Evolutionary conservation across 92 coral and sea anemone genomes (phyloP).

Genomic region (Paramuricea clavata): DNA sequence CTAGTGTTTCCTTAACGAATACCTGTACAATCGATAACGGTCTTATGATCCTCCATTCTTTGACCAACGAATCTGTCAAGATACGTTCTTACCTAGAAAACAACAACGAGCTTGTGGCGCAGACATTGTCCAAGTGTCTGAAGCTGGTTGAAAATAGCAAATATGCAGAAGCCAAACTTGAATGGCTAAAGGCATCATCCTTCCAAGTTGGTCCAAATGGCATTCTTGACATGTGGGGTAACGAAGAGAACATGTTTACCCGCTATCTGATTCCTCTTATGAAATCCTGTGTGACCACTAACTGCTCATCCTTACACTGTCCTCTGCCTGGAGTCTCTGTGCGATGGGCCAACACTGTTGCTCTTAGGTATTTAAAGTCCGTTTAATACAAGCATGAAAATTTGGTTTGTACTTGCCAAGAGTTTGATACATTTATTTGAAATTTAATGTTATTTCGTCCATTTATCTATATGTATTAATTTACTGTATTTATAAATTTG

Average conservation of each 20-base stretch:
- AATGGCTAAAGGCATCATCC: slow-evolving; percentile 43
- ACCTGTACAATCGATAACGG: slow-evolving; percentile 67
- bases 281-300: slow-evolving; percentile 43
- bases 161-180: slow-evolving; percentile 42
- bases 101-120: slow-evolving; percentile 51
- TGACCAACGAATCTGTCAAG: slow-evolving; percentile 30
- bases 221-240: slow-evolving; percentile 58
- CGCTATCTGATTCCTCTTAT: slow-evolving; percentile 56
- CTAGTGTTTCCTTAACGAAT: slow-evolving; percentile 34
- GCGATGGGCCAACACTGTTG: slow-evolving; percentile 62
- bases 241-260: slow-evolving; percentile 53
- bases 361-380: slow-evolving; percentile 65
- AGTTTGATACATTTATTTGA: neutral
- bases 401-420: neutral
- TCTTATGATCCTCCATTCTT: slow-evolving; percentile 55
- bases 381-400: neutral
- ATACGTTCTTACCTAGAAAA: neutral
- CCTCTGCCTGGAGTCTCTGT: slow-evolving; percentile 53
- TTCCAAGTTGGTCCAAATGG: slow-evolving; percentile 33
- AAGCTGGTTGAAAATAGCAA: slow-evolving; percentile 38
- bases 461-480: no score
- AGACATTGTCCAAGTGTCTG: slow-evolving; percentile 55
- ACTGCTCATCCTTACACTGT: slow-evolving; percentile 51
- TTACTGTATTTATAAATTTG: no score
- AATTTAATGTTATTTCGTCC: no score